Conservation (phyloP, 2,113 vertebrate species). For the Anguilla rostrata region DNA sequence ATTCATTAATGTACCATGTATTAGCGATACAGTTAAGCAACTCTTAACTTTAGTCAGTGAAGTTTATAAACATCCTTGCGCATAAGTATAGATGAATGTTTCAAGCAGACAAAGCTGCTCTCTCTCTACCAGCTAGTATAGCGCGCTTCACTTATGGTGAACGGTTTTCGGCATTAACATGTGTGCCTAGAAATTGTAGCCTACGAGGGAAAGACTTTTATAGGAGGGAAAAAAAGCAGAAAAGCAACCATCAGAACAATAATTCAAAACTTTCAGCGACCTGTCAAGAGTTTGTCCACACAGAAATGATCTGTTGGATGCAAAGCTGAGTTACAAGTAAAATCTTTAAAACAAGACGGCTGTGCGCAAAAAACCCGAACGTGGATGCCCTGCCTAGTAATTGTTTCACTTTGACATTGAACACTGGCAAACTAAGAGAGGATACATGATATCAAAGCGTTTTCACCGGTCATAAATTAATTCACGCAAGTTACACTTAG, state of each 20-base stretch:
- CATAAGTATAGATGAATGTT: not conserved
- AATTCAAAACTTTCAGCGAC: not conserved
- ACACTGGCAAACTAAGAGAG: not conserved
- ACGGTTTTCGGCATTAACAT: not conserved
- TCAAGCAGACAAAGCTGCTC: no score
- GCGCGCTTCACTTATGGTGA: no score
- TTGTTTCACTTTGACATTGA: not conserved
- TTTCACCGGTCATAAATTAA: not conserved
- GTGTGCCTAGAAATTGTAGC: not conserved
- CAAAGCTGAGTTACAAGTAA: not conserved
- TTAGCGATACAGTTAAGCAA: not conserved
- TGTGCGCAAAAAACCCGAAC: not conserved
- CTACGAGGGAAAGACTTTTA: not conserved
- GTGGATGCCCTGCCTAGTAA: not conserved
- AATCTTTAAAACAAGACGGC: no score
- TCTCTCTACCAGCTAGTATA: no score
- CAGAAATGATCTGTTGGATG: not conserved
- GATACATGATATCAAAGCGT: not conserved
- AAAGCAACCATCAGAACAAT: not conserved
- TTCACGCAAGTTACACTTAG: not conserved
- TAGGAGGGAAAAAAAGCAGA: not conserved
- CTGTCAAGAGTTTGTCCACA: not conserved
- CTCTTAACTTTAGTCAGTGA: not conserved
- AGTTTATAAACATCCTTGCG: not conserved
- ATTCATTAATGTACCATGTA: not conserved